A percentile compares a stretch with the other conserved stretches of the same genome.
Evolutionary conservation across 2,113 vertebrate species (phyloP).

Genomic region (Alexandromys fortis): DNA sequence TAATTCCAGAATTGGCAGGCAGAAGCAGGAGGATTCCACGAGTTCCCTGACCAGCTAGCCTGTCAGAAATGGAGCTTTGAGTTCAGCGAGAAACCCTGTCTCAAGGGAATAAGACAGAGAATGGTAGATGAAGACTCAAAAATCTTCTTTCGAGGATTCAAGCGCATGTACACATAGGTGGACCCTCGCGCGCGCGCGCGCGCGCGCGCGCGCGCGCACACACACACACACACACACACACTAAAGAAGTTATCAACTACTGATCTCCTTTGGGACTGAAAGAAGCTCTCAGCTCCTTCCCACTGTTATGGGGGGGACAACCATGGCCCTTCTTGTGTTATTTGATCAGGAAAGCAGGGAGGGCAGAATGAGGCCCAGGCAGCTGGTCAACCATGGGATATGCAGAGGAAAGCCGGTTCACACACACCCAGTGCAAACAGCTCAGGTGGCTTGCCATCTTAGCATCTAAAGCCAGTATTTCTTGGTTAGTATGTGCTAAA

Average conservation of each 20-base stretch:
- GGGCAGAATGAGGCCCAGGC: neutral
- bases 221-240: neutral
- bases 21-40: neutral
- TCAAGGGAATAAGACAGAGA: neutral
- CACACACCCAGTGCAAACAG: neutral
- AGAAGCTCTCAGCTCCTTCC: slow-evolving; percentile 19
- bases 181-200: no score
- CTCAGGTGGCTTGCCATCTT: neutral
- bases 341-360: neutral
- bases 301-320: neutral
- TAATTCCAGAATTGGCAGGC: neutral
- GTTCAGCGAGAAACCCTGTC: neutral
- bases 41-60: neutral
- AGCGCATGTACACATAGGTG: no score
- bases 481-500: neutral
- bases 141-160: neutral
- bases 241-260: neutral
- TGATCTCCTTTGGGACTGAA: neutral
- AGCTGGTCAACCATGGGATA: neutral
- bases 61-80: neutral
- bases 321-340: neutral
- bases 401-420: neutral
- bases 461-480: neutral
- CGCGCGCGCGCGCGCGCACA: neutral
- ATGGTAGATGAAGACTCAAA: neutral